Percentiles rank a stretch among this genome's conserved stretches.
These are phyloP conservation scores for Anolis sagrei DNA, from an alignment of 2,113 vertebrate genomes.

Conservation along the genomic window DNA sequence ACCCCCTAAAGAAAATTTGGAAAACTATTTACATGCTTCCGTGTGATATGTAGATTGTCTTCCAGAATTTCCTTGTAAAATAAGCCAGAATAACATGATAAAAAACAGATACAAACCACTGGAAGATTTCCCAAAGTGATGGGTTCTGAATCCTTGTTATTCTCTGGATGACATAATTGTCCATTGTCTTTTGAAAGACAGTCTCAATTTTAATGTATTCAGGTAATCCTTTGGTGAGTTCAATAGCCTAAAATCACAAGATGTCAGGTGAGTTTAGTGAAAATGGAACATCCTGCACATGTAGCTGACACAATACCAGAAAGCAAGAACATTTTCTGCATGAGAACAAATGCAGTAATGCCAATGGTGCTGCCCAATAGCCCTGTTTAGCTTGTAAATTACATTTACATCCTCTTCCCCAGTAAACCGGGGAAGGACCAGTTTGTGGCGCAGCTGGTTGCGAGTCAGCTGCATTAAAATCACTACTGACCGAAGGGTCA, in stretches of 20 bases:
- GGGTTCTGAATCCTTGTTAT: constrained; percentile 87
- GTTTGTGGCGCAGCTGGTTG: no score
- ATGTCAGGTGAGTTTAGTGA: background rate
- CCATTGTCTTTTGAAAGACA: constrained; percentile 83
- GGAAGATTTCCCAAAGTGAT: constrained; percentile 83
- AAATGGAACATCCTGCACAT: background rate
- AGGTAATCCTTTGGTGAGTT: constrained; percentile 47
- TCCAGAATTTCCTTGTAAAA: background rate
- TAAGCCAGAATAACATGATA: background rate
- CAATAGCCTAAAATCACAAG: constrained; percentile 73
- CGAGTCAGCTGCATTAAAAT: no score
- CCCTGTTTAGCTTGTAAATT: background rate
- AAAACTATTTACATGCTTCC: background rate
- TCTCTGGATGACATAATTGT: constrained; percentile 70
- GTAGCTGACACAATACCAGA: background rate
- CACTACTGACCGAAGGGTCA: no score
- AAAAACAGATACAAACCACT: constrained; percentile 80
- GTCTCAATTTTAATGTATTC: constrained; percentile 72
- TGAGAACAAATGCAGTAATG: background rate
- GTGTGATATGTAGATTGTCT: background rate
- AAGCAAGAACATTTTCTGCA: background rate
- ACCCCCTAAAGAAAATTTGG: background rate
- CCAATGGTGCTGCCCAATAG: background rate
- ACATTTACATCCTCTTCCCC: background rate
- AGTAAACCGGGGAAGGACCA: no score